Evolutionary conservation across 2,797 vertebrate species (phyloP), one percentile per base, ranked within the genome.

Genomic region (Dendrocincla tyrannina): DNA sequence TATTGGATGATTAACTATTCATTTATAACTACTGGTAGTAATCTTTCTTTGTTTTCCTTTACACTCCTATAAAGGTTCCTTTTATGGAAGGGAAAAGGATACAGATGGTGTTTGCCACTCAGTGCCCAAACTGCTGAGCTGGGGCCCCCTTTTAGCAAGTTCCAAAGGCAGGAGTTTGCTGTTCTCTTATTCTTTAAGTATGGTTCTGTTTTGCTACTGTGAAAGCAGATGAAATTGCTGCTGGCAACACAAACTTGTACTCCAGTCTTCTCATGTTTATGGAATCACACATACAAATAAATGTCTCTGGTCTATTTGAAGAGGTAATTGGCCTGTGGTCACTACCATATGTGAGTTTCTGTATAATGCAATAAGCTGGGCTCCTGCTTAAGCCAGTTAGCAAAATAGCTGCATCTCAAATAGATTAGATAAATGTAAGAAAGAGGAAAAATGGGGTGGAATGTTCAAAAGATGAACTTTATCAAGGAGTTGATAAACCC

Each of bases 21-120:
- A 74, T 86, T 89, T 89, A 81, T 91, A 94, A 91, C 93, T 93
- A 90, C 78, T 89, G 74, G 62, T 94, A 91, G 79, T 91, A 94
- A 91, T 95, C 89, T 96, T 87, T 68, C 94, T 97, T 97, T 96
- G 95, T 96, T 97, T 96, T 97, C 94, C 92, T 97, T 96, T 97
- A 81, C 67, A 18, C 79, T 94, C 42, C 93, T 91, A 95, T 96
- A 96, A 97, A 97, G 92, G 93, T 96, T 96, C 97, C 94, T 95
- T 97, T 97, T 97, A 97, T 95, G 94, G 90, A 96, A 91, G 95
- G 97, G 95, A 97, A 97, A 97, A 97, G 97, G 97, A 97, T 97
- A 96, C 96, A 97, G 97, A 97, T 97, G 96, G 97, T 97, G 95
- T 95, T 96, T 97, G 96, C 96, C 77, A 92, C 92, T 96, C 78